Percentiles rank a stretch among this genome's conserved stretches.
Evolutionary conservation across 2,888 invertebrate genomes (phyloP).

Genomic region (Salticus scenicus): DNA sequence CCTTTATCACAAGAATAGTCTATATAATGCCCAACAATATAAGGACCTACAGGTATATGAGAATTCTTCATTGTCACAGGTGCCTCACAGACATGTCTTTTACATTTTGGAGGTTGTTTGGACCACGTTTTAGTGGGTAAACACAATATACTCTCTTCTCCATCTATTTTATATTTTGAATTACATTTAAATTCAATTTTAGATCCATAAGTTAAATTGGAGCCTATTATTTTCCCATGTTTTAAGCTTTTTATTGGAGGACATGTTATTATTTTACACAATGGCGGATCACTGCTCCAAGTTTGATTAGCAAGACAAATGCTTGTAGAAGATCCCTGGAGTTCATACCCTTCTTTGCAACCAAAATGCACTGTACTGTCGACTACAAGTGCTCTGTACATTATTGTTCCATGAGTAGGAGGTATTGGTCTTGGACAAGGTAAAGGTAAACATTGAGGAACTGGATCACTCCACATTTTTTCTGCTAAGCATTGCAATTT

Average conservation of each 20-base stretch:
- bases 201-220: slow-evolving; percentile 48
- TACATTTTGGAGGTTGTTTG: slow-evolving; percentile 51
- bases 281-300: slow-evolving; percentile 64
- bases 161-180: slow-evolving; percentile 59
- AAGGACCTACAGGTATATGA: slow-evolving; percentile 46
- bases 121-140: slow-evolving; percentile 57
- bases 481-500: slow-evolving; percentile 72
- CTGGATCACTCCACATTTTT: slow-evolving; percentile 74
- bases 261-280: slow-evolving; percentile 61
- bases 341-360: slow-evolving; percentile 70
- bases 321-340: slow-evolving; percentile 49
- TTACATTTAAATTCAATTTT: slow-evolving; percentile 56
- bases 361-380: slow-evolving; percentile 67
- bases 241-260: slow-evolving; percentile 32
- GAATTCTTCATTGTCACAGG: slow-evolving; percentile 37
- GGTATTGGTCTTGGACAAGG: slow-evolving; percentile 57
- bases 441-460: slow-evolving; percentile 71
- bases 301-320: slow-evolving; percentile 58
- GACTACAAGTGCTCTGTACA: slow-evolving; percentile 45
- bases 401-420: slow-evolving; percentile 54
- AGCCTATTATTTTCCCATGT: slow-evolving; percentile 38
- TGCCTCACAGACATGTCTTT: slow-evolving; percentile 55
- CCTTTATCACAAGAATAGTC: slow-evolving; percentile 72
- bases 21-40: slow-evolving; percentile 68
- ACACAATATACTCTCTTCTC: slow-evolving; percentile 41